These are phyloP conservation scores for Otocyon megalotis DNA, from an alignment of 2,113 vertebrate genomes.

Conservation along the genomic window DNA sequence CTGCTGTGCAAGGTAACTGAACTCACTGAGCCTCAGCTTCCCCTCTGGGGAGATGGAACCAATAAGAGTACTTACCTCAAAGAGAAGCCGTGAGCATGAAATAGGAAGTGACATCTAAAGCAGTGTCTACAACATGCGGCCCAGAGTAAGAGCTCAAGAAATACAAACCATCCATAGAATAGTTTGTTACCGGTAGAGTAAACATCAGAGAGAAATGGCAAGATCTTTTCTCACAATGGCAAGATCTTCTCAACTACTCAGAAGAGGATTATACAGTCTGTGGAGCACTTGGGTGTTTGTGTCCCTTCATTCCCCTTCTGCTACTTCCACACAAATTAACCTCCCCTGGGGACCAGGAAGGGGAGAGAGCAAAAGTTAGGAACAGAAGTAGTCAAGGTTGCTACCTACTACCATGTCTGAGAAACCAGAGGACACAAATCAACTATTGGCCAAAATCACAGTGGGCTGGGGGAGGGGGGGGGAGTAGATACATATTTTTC, in stretches of 20 bases:
- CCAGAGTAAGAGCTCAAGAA: neutral
- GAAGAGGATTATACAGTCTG: neutral
- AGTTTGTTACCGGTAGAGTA: neutral
- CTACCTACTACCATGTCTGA: neutral
- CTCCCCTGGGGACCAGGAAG: neutral
- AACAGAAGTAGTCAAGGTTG: neutral
- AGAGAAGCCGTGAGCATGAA: neutral
- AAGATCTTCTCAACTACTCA: neutral
- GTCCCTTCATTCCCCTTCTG: too few relatives aligned
- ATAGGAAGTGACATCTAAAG: neutral
- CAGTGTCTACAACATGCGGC: neutral
- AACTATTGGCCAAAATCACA: neutral
- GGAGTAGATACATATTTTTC: neutral
- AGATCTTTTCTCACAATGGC: too few relatives aligned
- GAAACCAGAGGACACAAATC: neutral
- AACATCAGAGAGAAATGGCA: neutral
- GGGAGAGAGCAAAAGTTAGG: neutral
- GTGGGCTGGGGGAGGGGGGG: fast-evolving
- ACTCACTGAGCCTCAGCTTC: neutral
- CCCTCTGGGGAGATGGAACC: neutral
- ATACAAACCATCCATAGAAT: neutral
- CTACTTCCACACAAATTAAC: neutral
- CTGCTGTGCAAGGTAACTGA: neutral
- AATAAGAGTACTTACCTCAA: neutral
- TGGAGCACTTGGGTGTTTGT: neutral